Evolutionary conservation across 2,113 vertebrate species (phyloP), one percentile per base, ranked within the genome.

Genomic region (Corythaeola cristata): DNA sequence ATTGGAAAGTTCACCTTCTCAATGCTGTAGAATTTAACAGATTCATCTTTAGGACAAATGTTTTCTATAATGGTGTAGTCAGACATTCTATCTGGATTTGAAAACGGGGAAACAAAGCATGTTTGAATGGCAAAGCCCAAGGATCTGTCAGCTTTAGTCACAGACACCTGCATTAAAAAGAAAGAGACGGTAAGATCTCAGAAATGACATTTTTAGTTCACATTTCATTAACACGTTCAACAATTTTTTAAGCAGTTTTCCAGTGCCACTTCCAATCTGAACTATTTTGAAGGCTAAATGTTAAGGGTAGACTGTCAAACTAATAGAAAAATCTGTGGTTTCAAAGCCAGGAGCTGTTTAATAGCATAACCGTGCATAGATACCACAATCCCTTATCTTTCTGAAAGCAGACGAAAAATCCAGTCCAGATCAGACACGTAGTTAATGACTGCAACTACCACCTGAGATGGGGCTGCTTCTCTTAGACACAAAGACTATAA

Each of bases 41-140:
- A 99, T 85, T 99, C 98, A 39, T 99, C 99, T 33, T 96, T 99
- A 27, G 99, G 99, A 96, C 99, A 99, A 94, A 99, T 98, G 32
- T 99, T 99, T 98, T 99, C 98, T 73, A 99, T 99, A 94, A 99
- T 98, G 18, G 97, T 97, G 87, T 99, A 99, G 53, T 98, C 97
- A 13, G 98, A 99, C 90, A 94, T 47, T 39, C 96, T 88, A 56
- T 96, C 97, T 63, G 98, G 97, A 96, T 99, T 98, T 30, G 99
- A 98, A 96, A 98, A 94, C 0, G 98, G 97, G 72, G 99, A 99
- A 94, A 99, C 98, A 94, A 98, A 98, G 97, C 99, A 99, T 0
- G 98, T 99, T 78, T 99, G 98, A 92, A 99, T 99, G 96, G 98
- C 98, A 94, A 99, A 99, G 49, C 99, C 98, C 92, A 99, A 90